Evolutionary conservation across 2,888 invertebrate genomes (phyloP).

Genomic region (Pseudeuparius sepicola): DNA sequence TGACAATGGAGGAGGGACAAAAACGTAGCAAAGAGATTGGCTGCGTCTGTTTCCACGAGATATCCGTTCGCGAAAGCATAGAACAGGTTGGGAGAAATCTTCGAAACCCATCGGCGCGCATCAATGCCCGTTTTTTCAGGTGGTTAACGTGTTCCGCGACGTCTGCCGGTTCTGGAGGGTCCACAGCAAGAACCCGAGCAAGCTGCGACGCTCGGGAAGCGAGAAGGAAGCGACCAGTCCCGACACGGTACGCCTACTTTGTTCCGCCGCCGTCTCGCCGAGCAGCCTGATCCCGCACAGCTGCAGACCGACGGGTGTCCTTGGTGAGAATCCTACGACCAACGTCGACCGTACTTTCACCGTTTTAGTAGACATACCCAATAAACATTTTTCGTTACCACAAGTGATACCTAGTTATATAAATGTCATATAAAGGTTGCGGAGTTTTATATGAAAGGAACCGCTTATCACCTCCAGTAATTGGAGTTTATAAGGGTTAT

Average conservation of each 20-base stretch:
- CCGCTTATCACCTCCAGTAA: too few species aligned
- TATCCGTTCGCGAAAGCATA: slow-evolving; percentile 73
- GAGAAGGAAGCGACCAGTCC: slow-evolving; percentile 47
- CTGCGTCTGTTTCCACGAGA: slow-evolving; percentile 76
- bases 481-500: too few species aligned
- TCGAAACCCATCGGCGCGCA: too few species aligned
- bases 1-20: slow-evolving; percentile 64
- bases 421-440: too few species aligned
- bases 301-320: slow-evolving; percentile 26
- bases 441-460: too few species aligned
- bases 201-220: slow-evolving; percentile 49
- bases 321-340: slow-evolving; percentile 21
- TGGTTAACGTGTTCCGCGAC: slow-evolving; percentile 66
- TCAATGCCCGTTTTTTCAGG: slow-evolving; percentile 41
- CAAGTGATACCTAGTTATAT: too few species aligned
- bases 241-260: slow-evolving; percentile 40
- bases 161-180: slow-evolving; percentile 66
- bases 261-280: slow-evolving; percentile 39
- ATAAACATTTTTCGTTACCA: too few species aligned
- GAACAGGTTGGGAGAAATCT: slow-evolving; percentile 57
- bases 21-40: slow-evolving; percentile 66
- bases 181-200: slow-evolving; percentile 54
- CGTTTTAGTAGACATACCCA: too few species aligned
- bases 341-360: too few species aligned
- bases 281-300: slow-evolving; percentile 31